Evolutionary conservation across 92 coral and sea anemone genomes (phyloP).

Genomic region (Micromussa lordhowensis): DNA sequence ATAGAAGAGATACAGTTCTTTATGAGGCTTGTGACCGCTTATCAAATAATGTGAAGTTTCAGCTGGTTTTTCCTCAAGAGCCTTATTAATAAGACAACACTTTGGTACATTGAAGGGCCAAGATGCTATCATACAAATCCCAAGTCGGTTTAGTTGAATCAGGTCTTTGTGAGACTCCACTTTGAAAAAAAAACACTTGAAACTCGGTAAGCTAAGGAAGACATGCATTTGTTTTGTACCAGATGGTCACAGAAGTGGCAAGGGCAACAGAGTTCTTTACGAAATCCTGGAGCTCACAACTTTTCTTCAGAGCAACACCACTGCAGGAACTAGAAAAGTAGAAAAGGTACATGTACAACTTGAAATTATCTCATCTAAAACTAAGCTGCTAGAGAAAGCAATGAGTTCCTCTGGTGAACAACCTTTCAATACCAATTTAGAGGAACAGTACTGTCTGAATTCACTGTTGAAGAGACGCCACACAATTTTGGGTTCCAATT

Average conservation of each 20-base stretch:
- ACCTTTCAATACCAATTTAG: constrained; percentile 47
- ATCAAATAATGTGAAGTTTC: no score
- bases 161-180: no score
- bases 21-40: no score
- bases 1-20: no score
- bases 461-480: constrained; percentile 28
- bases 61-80: no score
- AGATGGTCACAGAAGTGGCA: constrained; percentile 44
- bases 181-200: no score
- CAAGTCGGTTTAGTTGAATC: no score
- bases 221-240: constrained; percentile 43
- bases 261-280: constrained; percentile 34
- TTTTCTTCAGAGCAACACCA: background rate
- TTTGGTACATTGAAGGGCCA: no score
- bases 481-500: constrained; percentile 33
- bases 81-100: no score
- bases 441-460: constrained; percentile 45
- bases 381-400: constrained; percentile 54
- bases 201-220: constrained; percentile 52
- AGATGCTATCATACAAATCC: no score
- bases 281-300: background rate
- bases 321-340: constrained; percentile 45
- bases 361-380: constrained; percentile 46
- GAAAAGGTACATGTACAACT: no score
- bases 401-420: constrained; percentile 59